Evolutionary conservation across 2,113 vertebrate genomes (phyloP), one percentile per base, ranked within the genome.

Genomic region (Mesoclemmys tuberculata): DNA sequence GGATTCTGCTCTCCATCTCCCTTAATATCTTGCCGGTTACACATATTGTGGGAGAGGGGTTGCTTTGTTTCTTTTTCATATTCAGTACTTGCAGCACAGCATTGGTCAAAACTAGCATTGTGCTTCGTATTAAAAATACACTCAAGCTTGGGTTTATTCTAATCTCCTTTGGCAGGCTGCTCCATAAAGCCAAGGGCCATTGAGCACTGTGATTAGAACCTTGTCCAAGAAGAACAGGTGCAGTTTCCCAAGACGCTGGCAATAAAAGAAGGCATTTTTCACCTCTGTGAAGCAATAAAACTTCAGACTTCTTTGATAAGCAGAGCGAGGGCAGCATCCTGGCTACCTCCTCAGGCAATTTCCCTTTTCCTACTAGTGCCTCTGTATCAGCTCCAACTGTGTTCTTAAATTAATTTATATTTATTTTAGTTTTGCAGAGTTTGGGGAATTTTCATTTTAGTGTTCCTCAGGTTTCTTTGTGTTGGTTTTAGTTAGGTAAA

Each of bases 71-170:
- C 49, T 8, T 71, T 48, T 88, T 38, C 44, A 88, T 6, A 13
- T 87, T 31, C 49, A 14, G 38, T 22, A 84, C 44, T 38, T 51
- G 27, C 5, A 79, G 8, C 44, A 44, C 74, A 55, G 51, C 11
- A 64, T 87, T 81, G 68, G 7, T 56, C n/a, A 35, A 51, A 82
- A 55, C 27, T 31, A 0, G 0, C 35, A n/a, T 10, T 44, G 48
- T 52, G 64, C 14, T 68, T 61, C 68, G 48, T 51, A 10, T 22
- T 46, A 10, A n/a, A 77, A 93, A 75, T 14, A 64, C 46, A 84
- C 44, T 48, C 44, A 49, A 4, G 6, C 79, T 5, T 0, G 0
- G 1, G 1, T 29, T 89, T 58, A 21, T 91, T 89, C 77, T 41
- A 64, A 49, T 14, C 29, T 78, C 19, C 75, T 68, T 56, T 77